phyloP scores from a whole-genome alignment of 1,140 invertebrate genomes.

The Heliothis subflexa region DNA sequence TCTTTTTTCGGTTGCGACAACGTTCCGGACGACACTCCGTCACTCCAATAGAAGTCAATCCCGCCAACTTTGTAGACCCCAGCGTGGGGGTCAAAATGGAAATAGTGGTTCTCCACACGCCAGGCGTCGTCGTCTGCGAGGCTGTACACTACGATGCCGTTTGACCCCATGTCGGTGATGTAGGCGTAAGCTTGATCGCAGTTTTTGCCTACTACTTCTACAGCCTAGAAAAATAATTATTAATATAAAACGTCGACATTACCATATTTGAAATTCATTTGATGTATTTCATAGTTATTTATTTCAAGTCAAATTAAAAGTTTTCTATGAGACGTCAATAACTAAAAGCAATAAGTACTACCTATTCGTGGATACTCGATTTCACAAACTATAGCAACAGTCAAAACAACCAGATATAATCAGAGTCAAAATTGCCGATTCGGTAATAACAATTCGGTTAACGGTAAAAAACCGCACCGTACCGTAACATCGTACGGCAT shows the following conservation, averaged over 20 bases:
- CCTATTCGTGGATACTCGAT: no score
- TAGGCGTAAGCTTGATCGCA: conserved; percentile 88
- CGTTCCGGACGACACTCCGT: conserved; percentile 90
- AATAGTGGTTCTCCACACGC: conserved; percentile 91
- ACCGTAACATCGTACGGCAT: no score
- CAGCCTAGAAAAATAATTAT: conserved; percentile 74
- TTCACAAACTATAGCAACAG: no score
- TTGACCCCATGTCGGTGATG: conserved; percentile 90
- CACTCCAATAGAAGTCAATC: conserved; percentile 91
- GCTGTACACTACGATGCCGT: conserved; percentile 91
- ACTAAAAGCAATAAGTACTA: no score
- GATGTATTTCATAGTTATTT: no score
- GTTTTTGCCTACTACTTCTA: conserved; percentile 87
- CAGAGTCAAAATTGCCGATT: no score
- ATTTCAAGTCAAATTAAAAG: no score
- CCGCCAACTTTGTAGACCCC: conserved; percentile 90
- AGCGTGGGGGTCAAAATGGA: conserved; percentile 91
- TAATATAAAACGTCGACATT: neutral
- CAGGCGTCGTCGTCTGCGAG: conserved; percentile 89
- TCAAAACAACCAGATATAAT: no score
- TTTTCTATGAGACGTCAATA: no score
- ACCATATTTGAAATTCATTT: no score
- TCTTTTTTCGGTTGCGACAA: conserved; percentile 82
- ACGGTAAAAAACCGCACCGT: no score
- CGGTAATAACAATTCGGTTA: no score